These are phyloP conservation scores for Biston betularia DNA, from an alignment of 2,888 invertebrate genomes.

Conservation along the genomic window DNA sequence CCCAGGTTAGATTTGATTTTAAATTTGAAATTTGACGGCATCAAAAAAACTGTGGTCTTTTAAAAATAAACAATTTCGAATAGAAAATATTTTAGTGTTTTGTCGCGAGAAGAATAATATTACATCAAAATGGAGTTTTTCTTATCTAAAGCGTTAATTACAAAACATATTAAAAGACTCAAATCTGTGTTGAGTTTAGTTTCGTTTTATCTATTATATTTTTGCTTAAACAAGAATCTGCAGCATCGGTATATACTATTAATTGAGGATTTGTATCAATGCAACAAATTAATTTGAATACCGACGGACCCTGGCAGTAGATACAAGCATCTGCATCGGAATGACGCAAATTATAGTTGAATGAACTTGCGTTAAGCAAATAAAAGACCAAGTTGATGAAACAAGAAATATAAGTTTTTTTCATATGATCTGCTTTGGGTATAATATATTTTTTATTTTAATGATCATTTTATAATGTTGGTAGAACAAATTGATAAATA, in stretches of 20 bases:
- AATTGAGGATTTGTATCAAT: too few relatives aligned
- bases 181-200: too few relatives aligned
- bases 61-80: too few relatives aligned
- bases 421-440: neutral
- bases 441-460: too few relatives aligned
- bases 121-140: too few relatives aligned
- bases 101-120: too few relatives aligned
- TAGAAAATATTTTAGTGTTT: too few relatives aligned
- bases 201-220: neutral
- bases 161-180: too few relatives aligned
- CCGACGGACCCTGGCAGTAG: neutral
- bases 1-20: neutral
- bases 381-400: neutral
- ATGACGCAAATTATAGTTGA: conserved; percentile 34
- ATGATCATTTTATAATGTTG: too few relatives aligned
- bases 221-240: neutral
- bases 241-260: neutral
- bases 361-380: conserved; percentile 16
- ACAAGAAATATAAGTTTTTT: conserved; percentile 8
- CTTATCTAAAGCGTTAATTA: too few relatives aligned
- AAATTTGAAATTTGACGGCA: neutral
- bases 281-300: conserved; percentile 3
- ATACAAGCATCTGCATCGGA: conserved; percentile 24
- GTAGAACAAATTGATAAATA: neutral
- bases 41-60: too few relatives aligned